Base-by-base conservation (phyloP, 1,140 invertebrate species). In the Ridgeia piscesae region DNA sequence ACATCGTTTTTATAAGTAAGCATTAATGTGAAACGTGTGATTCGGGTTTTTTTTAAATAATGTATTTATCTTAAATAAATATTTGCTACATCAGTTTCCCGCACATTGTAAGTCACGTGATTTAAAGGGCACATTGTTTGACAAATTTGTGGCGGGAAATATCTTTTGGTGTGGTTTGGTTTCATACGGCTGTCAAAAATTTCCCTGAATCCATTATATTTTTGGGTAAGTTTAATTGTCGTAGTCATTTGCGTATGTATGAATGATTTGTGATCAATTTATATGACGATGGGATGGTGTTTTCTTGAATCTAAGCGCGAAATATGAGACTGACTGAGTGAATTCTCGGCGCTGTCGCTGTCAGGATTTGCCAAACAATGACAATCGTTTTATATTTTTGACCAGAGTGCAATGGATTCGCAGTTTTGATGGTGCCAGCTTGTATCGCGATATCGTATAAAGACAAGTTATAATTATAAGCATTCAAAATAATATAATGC, bases 141-240 rank as follows among this genome's bases (percentile, higher is more conserved):
- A 77, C 58, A 77, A 77, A 77, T 77, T 77, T 77, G 58, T 77
- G 58, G 58, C 58, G 58, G 58, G 58, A 77, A 77, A 77, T 77
- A 77, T 77, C n/a, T n/a, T 77, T 9, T 27, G 58, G 4, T 31
- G 27, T 31, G 58, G 58, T 27, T 77, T 77, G 17, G 58, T 77
- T 77, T 77, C 27, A 2, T 77, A 77, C 58, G 58, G 4, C 58
- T 77, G 58, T 77, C 58, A 77, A 77, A 77, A 77, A 9, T 4
- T 77, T 77, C 58, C 17, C 27, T 77, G 58, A 17, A 77, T 21
- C 58, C 58, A 21, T 77, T 9, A 31, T 77, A 77, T 77, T 77
- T 77, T 8, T 77, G 11, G 58, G 58, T 77, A 77, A 77, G 58
- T 77, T 77, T 9, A 77, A 77, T 21, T 8, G 58, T 77, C 0